Evolutionary conservation across 2,888 invertebrate species (phyloP), one percentile per base, ranked within the genome.

Genomic region (Nymphalis c-album): DNA sequence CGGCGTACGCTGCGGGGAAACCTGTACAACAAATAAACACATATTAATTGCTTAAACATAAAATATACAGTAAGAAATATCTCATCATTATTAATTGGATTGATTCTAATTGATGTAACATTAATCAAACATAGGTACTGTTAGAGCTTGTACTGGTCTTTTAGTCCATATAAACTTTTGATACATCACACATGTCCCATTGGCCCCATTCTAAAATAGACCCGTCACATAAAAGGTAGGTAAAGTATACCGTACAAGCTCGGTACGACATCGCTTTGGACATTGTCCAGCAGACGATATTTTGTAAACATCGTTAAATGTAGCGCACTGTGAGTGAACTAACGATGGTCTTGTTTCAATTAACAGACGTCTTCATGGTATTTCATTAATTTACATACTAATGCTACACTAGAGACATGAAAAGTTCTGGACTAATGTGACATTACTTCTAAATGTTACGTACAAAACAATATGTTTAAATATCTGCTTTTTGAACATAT

Each of bases 1-100:
- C 97, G 93, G 98, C 97, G 93, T 97, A 97, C 85, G 97, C 97
- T 91, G 97, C 97, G 94, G 97, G 97, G 93, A 98, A 97, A 94
- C 97, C 97, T 97, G 95, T 74, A 76, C 80, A 91, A 90, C 86
- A 88, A 90, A 91, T 76, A 84, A 84, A 74, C 74, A 84, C 76
- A 84, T 76, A 73, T 84, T 77, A 84, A 70, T 71, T 68, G 70
- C 68, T 73, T 73, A 35, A 65, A 53, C 53, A 17, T 53, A 69
- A 69, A 61, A 17, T n/a, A 31, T 31, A 73, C 65, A 72, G n/a
- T 45, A 18, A 13, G 13, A 67, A 51, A 18, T 20, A 18, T 46
- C 35, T 40, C 55, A 46, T 22, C 18, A 22, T 81, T 77, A 79
- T 46, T 78, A 71, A 77, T 82, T 81, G 77, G 82, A 86, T 88